Conservation (phyloP, 2,797 vertebrate genomes). For the Betta splendens region DNA sequence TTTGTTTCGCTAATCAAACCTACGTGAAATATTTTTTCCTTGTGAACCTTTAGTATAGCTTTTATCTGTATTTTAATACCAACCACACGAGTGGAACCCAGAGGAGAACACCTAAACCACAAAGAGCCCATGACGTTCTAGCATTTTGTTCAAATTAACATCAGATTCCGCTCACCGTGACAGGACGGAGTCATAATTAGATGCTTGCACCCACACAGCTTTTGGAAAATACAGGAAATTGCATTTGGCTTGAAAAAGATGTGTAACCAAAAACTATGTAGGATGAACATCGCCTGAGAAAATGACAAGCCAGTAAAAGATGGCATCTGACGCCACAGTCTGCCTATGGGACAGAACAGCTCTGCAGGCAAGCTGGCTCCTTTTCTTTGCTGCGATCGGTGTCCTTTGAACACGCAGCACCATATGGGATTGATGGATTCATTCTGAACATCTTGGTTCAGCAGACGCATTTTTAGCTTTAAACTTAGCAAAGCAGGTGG, state of each 20-base stretch:
- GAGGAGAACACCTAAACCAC: no score
- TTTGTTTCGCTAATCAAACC: neutral
- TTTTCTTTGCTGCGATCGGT: constrained; percentile 60
- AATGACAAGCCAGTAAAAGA: constrained; percentile 56
- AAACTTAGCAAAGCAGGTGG: constrained; percentile 34
- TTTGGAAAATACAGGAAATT: neutral
- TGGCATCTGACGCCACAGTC: constrained; percentile 64
- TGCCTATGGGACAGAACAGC: constrained; percentile 58
- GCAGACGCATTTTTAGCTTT: constrained; percentile 27
- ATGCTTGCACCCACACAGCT: neutral
- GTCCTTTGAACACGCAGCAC: constrained; percentile 69
- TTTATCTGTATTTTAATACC: neutral
- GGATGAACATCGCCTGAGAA: constrained; percentile 24
- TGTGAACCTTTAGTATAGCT: neutral
- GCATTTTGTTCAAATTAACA: neutral
- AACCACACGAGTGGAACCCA: neutral
- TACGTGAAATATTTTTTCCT: no score
- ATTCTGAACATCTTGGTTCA: constrained; percentile 51
- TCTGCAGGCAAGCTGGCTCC: constrained; percentile 61
- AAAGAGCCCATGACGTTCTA: no score
- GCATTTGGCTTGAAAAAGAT: neutral
- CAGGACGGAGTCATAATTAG: neutral
- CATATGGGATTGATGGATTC: constrained; percentile 71
- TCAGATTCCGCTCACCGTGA: neutral
- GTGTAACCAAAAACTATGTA: neutral